Base-by-base conservation (phyloP, 2,113 vertebrate species). In the Athene noctua region DNA sequence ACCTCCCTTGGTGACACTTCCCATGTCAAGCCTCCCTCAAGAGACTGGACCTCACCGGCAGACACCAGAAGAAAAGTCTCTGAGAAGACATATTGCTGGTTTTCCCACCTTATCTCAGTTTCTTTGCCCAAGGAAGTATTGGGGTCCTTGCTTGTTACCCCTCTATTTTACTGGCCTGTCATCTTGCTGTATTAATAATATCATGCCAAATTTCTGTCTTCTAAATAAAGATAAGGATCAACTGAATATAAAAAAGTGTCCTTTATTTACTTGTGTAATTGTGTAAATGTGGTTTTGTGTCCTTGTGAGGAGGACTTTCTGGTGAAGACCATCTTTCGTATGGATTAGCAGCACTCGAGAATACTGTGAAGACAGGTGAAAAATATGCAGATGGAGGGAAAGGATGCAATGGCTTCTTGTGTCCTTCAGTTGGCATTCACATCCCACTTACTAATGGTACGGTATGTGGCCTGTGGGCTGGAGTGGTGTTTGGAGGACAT, bases 401-500 rank as follows among this genome's bases (percentile, higher is more conserved):
- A 70, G 29, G 67, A 14, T 67, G n/a, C 27, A 27, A 11, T 27
- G 17, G 9, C 23, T 85, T 89, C 29, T 59, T 46, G 51, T 63
- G 30, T 63, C 67, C 52, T 52, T 72, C 40, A 9, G 59, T 44
- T 61, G 67, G 30, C 18, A 34, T 67, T 80, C 22, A 21, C 1
- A 0, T 42, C 32, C 42, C 16, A 12, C 59, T 58, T 59, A 11
- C 7, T 46, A 18, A 36, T 21, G 29, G 34, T 42, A 11, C 0
- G 0, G 40, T 57, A 23, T 21, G 49, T 57, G 54, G 46, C 36
- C 57, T 4, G 1, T 17, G 75, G 79, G 27, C 57, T 51, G 36
- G 20, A 42, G 44, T 22, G 57, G 63, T 80, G 47, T 58, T 83
- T 59, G 29, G 67, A 90, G 59, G 30, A 73, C 29, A 20, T 44